Base-by-base conservation (phyloP, 2,888 invertebrate species). In the Aphodius sticticus region DNA sequence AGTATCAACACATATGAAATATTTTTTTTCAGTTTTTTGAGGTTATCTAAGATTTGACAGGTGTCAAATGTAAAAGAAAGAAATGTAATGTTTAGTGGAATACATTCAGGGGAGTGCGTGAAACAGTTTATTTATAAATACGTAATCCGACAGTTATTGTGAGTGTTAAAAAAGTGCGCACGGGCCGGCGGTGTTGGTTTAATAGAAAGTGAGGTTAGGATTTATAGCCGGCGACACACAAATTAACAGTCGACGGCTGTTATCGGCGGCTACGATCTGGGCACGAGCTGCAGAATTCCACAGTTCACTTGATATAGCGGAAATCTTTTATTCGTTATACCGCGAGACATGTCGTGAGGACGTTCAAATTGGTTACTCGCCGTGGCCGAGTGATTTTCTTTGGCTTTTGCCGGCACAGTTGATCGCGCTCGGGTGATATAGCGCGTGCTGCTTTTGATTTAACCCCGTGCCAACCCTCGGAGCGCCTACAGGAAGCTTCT, bases 391-490 rank as follows among this genome's bases (percentile, higher is more conserved):
- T 12, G 53, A 53, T 53, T 53, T 53, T 53, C 53, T 53, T 53
- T 12, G 16, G 26, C 70, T 26, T 70, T 70, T 9, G 74, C 9
- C n/a, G 74, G 74, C 35, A 74, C n/a, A 35, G n/a, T 74, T 74
- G 74, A 74, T 74, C 37, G 74, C 74, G 35, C 74, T 53, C 53
- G 53, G 53, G 3, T 53, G 53, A 53, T 53, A 74, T 74, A 74
- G 35, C 74, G 70, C 53, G 53, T 53, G 70, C 70, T 26, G 74
- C 35, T 2, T 38, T 69, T 53, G 76, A 76, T 76, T 76, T 76
- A n/a, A 76, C 69, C 69, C 35, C 36, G 69, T 69, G 76, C 12
- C 16, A 9, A 69, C 76, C 26, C 26, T 26, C 26, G 26, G 26
- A 69, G 38, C 76, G 7, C 16, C 37, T 16, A 6, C 16, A n/a